Conservation (phyloP, 2,888 invertebrate species). For the Drosophila melanocephala region DNA sequence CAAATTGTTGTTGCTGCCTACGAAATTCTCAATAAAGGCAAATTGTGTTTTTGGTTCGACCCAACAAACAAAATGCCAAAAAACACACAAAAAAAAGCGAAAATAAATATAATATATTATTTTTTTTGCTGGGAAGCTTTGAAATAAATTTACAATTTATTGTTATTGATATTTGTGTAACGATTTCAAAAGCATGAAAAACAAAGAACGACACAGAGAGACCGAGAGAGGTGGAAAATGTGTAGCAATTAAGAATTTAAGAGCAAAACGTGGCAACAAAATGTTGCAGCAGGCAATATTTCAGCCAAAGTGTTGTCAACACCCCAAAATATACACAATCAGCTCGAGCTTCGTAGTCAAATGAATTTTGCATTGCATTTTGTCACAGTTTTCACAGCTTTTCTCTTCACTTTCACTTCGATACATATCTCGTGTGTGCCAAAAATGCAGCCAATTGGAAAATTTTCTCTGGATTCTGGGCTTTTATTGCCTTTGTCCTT, state of each 20-base stretch:
- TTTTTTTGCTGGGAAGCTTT: slow-evolving; percentile 40
- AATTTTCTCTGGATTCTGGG: slow-evolving; percentile 34
- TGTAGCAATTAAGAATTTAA: slow-evolving; percentile 75
- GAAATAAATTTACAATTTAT: slow-evolving; percentile 77
- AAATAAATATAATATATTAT: slow-evolving; percentile 20
- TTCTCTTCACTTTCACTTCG: slow-evolving; percentile 46
- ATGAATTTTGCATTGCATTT: slow-evolving; percentile 57
- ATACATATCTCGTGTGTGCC: slow-evolving; percentile 55
- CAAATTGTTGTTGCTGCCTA: slow-evolving; percentile 70
- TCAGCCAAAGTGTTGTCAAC: slow-evolving; percentile 60
- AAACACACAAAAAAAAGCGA: slow-evolving; percentile 24
- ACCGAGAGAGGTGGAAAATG: neutral
- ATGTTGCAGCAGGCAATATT: slow-evolving; percentile 28
- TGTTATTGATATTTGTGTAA: slow-evolving; percentile 77
- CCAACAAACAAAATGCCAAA: slow-evolving; percentile 14
- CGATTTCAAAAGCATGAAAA: slow-evolving; percentile 19
- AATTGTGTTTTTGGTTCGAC: slow-evolving; percentile 66
- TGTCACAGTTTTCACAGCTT: slow-evolving; percentile 12
- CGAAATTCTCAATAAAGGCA: slow-evolving; percentile 58
- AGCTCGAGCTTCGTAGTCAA: slow-evolving; percentile 12
- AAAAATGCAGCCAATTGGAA: slow-evolving; percentile 66
- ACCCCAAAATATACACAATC: slow-evolving; percentile 47
- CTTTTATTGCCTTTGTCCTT: slow-evolving; percentile 9
- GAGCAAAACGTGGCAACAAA: slow-evolving; percentile 53
- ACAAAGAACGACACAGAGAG: neutral